Evolutionary conservation across 2,113 vertebrate genomes (phyloP).

Genomic region (Hemibagrus wyckioides): DNA sequence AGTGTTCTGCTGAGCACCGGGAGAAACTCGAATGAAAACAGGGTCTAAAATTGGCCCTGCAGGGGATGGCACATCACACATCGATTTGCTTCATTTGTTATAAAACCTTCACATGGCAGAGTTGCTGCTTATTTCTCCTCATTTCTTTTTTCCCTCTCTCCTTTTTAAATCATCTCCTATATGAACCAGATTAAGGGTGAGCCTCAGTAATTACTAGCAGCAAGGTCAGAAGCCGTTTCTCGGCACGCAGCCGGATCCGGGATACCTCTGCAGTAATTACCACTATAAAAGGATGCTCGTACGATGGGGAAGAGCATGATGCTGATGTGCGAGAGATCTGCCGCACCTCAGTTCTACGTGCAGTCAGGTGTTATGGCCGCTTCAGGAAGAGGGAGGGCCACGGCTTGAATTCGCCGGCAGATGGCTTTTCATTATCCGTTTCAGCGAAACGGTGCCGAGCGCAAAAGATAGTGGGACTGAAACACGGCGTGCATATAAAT

Average conservation of each 20-base stretch:
- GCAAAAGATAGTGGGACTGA: constrained; percentile 31
- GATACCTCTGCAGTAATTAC: background rate
- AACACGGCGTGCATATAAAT: constrained; percentile 43
- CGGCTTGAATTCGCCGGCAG: constrained; percentile 41
- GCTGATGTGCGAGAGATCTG: background rate
- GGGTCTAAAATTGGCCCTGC: constrained; percentile 48
- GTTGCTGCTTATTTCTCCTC: background rate
- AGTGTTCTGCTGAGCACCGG: constrained; percentile 41
- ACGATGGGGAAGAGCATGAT: too few species aligned
- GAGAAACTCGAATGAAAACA: constrained; percentile 46
- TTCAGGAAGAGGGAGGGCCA: background rate
- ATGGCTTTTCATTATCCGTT: constrained; percentile 57
- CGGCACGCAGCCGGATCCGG: background rate
- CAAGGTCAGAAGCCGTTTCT: background rate
- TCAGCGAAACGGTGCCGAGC: constrained; percentile 40
- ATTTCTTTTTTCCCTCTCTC: background rate
- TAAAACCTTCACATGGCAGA: constrained; percentile 28
- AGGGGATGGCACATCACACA: constrained; percentile 44
- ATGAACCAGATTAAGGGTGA: background rate
- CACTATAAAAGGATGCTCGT: background rate
- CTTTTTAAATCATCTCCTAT: background rate
- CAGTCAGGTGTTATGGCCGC: constrained; percentile 23
- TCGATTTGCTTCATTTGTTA: constrained; percentile 38
- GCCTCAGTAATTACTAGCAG: background rate
- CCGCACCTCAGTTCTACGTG: background rate